These are phyloP conservation scores for Syngnathus floridae DNA, from an alignment of 2,113 vertebrate genomes.

Conservation along the genomic window DNA sequence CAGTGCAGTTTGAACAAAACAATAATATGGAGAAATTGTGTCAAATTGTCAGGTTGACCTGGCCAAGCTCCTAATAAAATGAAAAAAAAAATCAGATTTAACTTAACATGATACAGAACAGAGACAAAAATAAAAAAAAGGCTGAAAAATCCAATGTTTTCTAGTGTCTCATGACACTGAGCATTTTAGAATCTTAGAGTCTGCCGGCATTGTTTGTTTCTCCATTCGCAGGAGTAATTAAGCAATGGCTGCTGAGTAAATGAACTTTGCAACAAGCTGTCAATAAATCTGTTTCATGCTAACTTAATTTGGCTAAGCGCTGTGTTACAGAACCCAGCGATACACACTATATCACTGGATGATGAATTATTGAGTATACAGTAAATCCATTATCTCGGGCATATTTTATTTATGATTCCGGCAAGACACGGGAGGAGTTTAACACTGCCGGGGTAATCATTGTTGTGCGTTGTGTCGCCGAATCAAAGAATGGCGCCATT, in stretches of 20 bases:
- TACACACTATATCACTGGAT: constrained; percentile 67
- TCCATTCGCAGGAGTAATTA: constrained; percentile 57
- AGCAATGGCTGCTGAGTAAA: constrained; percentile 59
- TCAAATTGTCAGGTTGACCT: background rate
- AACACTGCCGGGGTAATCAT: constrained; percentile 63
- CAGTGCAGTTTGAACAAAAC: no score
- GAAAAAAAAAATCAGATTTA: background rate
- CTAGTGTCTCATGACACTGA: background rate
- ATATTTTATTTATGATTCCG: constrained; percentile 74
- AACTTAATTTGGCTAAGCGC: constrained; percentile 71
- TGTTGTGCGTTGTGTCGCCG: constrained; percentile 68
- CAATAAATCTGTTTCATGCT: constrained; percentile 71
- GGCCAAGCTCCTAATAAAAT: no score
- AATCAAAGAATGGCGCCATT: constrained; percentile 58
- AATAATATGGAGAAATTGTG: background rate
- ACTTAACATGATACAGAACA: background rate
- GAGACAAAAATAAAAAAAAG: constrained; percentile 29
- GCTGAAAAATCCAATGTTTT: constrained; percentile 39
- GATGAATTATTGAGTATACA: constrained; percentile 71
- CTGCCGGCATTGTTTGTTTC: constrained; percentile 57
- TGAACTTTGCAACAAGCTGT: constrained; percentile 51
- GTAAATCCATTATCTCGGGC: constrained; percentile 72
- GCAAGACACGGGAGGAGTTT: constrained; percentile 67
- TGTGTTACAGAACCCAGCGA: constrained; percentile 64
- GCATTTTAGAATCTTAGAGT: constrained; percentile 46